Conservation (phyloP, 1,140 invertebrate genomes). For the Dendroctonus valens region DNA sequence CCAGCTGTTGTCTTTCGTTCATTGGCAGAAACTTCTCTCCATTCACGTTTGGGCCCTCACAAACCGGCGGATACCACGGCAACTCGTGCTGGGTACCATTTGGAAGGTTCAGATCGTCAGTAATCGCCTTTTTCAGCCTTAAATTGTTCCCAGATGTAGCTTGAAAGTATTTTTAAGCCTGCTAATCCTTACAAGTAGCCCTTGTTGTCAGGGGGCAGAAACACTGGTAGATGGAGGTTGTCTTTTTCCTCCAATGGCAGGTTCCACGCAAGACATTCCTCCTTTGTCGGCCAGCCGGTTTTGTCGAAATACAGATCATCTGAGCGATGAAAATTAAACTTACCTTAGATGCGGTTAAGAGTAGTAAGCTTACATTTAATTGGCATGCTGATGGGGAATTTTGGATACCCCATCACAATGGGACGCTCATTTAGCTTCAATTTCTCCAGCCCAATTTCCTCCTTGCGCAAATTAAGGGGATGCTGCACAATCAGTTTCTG, state of each 20-base stretch:
- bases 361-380: slow-evolving; percentile 22
- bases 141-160: not conserved
- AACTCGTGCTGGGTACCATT: slow-evolving; percentile 63
- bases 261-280: slow-evolving; percentile 46
- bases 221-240: slow-evolving; percentile 57
- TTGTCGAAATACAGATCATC: slow-evolving; percentile 45
- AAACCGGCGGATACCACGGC: slow-evolving; percentile 74
- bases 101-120: slow-evolving; percentile 61
- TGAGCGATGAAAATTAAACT: slow-evolving; percentile 4
- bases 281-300: slow-evolving; percentile 44
- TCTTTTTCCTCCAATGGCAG: slow-evolving; percentile 45
- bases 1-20: slow-evolving; percentile 34
- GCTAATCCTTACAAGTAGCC: slow-evolving; percentile 65
- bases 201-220: slow-evolving; percentile 73
- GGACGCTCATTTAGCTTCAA: slow-evolving; percentile 17
- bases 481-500: slow-evolving; percentile 45
- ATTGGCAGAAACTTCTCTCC: slow-evolving; percentile 51
- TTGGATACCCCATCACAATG: slow-evolving; percentile 31
- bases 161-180: not conserved
- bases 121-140: slow-evolving; percentile 55
- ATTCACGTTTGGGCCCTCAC: slow-evolving; percentile 52
- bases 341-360: not conserved
- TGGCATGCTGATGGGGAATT: slow-evolving; percentile 43
- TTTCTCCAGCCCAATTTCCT: slow-evolving; percentile 18
- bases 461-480: slow-evolving; percentile 10